Evolutionary conservation across 2,888 invertebrate genomes (phyloP).

Genomic region (Eristalis intricaria): DNA sequence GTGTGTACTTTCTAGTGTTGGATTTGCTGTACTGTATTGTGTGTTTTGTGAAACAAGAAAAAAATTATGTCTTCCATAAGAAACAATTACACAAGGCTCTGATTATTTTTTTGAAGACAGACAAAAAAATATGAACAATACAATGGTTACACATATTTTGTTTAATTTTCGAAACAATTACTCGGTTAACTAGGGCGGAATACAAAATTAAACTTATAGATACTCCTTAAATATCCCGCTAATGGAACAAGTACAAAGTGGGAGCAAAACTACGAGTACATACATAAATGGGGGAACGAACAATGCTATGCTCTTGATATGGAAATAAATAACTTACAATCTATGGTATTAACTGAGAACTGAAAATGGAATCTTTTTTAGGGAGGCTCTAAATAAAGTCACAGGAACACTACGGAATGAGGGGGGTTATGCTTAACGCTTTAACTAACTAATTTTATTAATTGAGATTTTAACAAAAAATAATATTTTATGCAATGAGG

Average conservation of each 20-base stretch:
- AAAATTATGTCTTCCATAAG: conserved; percentile 15
- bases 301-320: not conserved
- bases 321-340: not conserved
- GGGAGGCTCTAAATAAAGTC: not conserved
- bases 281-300: conserved; percentile 5
- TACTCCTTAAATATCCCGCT: conserved; percentile 64
- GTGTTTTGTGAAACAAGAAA: not conserved
- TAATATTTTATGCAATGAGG: not conserved
- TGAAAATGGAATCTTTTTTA: not conserved
- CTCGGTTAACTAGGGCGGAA: conserved; percentile 58
- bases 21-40: conserved; percentile 30
- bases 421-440: not conserved
- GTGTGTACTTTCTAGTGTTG: conserved; percentile 45
- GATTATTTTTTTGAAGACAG: conserved; percentile 15
- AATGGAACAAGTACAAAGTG: conserved; percentile 48
- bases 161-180: conserved; percentile 53
- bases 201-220: conserved; percentile 52
- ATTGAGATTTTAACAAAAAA: not conserved
- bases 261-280: conserved; percentile 48
- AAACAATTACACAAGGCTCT: conserved; percentile 47
- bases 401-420: not conserved
- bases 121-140: conserved; percentile 11
- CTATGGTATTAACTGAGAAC: not conserved
- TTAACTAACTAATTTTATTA: not conserved
- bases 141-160: conserved; percentile 55